Evolutionary conservation across 2,113 vertebrate genomes (phyloP), one percentile per base, ranked within the genome.

Genomic region (Hylia prasina): DNA sequence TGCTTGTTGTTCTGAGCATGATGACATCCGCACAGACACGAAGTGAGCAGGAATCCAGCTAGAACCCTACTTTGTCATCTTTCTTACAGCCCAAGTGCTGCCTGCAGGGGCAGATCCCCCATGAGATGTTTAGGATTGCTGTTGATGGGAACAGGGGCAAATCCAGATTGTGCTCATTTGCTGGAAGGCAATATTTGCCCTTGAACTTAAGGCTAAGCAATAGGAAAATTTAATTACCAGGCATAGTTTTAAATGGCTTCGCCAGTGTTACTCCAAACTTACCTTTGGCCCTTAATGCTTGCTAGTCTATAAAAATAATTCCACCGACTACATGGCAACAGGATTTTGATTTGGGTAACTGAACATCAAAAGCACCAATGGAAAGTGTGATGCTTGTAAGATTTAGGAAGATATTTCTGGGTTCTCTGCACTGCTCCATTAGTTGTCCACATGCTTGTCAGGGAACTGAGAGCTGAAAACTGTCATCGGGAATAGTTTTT

Each of bases 271-370:
- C 18, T 75, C 8, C 8, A 28, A 70, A 40, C 18, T 61, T 71
- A 44, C 11, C 18, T 82, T 66, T 84, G 18, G 17, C 50, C 13
- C 61, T 69, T 58, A 45, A 61, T 21, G 8, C 14, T 70, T 66
- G 42, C 56, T 57, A 16, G 7, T 73, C 35, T 80, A 9, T 40
- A 24, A 33, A 45, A 88, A 72, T 37, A 80, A 19, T 10, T 56
- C 31, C 14, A 48, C 42, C 0, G 0, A 33, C n/a, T 60, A 18
- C 44, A 51, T 44, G 24, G 37, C 35, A 76, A 47, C 6, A 24
- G n/a, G 9, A 39, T 94, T 75, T 86, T 39, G 1, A 14, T 76
- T 76, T n/a, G 27, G 7, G 8, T 60, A 73, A 66, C 60, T 16
- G 24, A 90, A 68, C 1, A 3, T 11, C 9, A 60, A 82, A 80